phyloP scores from a whole-genome alignment of 2,113 vertebrate species.

The Phrynosoma blainvillii region DNA sequence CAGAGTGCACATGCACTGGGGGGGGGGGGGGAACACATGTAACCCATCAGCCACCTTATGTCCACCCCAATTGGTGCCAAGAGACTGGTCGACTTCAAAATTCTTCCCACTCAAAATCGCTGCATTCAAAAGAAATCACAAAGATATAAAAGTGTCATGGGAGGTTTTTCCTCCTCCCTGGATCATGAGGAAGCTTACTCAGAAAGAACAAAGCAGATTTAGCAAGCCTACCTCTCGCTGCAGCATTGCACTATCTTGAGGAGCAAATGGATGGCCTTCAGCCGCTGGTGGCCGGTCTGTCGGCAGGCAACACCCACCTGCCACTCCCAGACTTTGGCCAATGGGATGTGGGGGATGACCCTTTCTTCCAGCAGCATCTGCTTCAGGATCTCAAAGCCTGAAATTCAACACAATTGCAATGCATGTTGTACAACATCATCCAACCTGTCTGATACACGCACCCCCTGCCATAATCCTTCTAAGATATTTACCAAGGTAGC shows the following conservation, averaged over 20 bases:
- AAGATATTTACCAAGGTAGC: neutral
- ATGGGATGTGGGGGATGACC: conserved; percentile 83
- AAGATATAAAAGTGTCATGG: no score
- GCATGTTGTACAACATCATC: no score
- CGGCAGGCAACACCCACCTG: conserved; percentile 94
- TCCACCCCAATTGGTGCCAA: no score
- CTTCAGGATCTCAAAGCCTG: conserved; percentile 97
- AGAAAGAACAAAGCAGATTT: neutral
- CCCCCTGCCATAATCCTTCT: no score
- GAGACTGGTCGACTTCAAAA: no score
- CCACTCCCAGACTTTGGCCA: conserved; percentile 95
- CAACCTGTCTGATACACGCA: neutral
- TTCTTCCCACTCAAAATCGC: no score
- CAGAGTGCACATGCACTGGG: no score
- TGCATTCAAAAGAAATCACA: no score
- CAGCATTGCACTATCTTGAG: conserved; percentile 88
- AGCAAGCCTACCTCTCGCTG: conserved; percentile 78
- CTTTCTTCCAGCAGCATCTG: conserved; percentile 93
- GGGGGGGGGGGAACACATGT: no score
- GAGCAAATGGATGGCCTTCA: conserved; percentile 93
- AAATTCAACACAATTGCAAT: neutral
- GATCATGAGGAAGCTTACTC: no score
- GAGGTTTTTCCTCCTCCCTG: no score
- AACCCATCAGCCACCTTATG: no score
- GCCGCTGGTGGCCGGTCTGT: conserved; percentile 90